These are phyloP conservation scores for Semaprochilodus insignis DNA, from an alignment of 2,797 vertebrate species.

Conservation along the genomic window DNA sequence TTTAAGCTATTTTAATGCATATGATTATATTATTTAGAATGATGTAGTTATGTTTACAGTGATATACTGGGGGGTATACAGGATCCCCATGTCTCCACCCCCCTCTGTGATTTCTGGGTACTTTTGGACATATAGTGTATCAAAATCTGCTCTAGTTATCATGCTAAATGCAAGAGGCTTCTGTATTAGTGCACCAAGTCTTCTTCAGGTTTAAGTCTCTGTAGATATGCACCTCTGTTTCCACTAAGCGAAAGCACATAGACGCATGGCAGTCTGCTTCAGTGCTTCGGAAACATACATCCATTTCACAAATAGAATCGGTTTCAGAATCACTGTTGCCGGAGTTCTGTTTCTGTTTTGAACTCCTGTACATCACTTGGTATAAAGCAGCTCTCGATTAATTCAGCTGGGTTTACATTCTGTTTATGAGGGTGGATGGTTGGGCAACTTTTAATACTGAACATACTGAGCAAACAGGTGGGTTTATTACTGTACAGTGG, in stretches of 20 bases:
- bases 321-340: slow-evolving; percentile 1
- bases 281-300: neutral
- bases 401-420: neutral
- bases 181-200: no score
- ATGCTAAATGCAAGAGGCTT: no score
- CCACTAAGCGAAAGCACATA: neutral
- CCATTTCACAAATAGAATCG: neutral
- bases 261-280: neutral
- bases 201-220: no score
- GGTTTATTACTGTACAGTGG: neutral
- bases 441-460: neutral
- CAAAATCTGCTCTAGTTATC: no score
- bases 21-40: no score
- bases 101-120: no score
- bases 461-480: neutral
- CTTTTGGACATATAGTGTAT: no score
- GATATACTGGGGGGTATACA: no score
- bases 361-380: neutral
- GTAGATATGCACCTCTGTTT: no score
- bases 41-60: no score
- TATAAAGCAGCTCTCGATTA: neutral
- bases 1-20: no score
- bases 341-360: neutral
- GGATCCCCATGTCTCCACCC: no score
- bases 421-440: neutral